Evolutionary conservation across 2,797 vertebrate species (phyloP), one percentile per base, ranked within the genome.

Genomic region (Oceanodroma leucorhoa): DNA sequence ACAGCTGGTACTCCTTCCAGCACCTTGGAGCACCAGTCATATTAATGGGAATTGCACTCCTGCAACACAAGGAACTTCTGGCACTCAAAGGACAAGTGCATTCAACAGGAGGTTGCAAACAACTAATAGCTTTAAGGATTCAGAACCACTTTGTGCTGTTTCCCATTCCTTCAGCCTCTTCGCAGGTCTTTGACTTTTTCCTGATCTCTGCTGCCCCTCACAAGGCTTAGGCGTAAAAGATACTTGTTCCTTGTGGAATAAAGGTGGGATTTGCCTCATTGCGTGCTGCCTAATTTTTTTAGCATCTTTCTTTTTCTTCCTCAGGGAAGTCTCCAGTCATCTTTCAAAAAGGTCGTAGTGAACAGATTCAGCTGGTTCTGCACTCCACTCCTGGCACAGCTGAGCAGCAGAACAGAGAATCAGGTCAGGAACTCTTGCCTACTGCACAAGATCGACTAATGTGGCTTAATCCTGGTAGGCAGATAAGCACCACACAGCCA

Each of bases 391-490:
- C 30, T 30, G 27, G 17, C 11, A 5, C 20, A 18, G 8, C 24
- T 62, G 13, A 72, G 26, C 29, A 61, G 14, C 60, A 34, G 36
- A 66, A 79, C 22, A 36, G 43, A 26, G 3, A 48, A 71, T 41
- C 11, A 67, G 51, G 22, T 48, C 18, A 72, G 32, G 14, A 83
- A n/a, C 10, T 53, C 30, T 64, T 70, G 21, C 27, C 10, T 61
- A n/a, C 32, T 23, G 27, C 23, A 26, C 21, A 34, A 48, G 23
- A 18, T n/a, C 3, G 1, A 29, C 19, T 12, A 24, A 62, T 12
- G 9, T 38, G 9, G 4, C n/a, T 45, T 57, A 58, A 45, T 10
- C 8, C 26, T 1, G 0, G 15, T 7, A 40, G 17, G 9, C 34
- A 34, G 20, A 24, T 30, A 48, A 57, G 11, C 21, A 34, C 11